phyloP scores from a whole-genome alignment of 2,797 vertebrate species.

The Cercopithecus diana region DNA sequence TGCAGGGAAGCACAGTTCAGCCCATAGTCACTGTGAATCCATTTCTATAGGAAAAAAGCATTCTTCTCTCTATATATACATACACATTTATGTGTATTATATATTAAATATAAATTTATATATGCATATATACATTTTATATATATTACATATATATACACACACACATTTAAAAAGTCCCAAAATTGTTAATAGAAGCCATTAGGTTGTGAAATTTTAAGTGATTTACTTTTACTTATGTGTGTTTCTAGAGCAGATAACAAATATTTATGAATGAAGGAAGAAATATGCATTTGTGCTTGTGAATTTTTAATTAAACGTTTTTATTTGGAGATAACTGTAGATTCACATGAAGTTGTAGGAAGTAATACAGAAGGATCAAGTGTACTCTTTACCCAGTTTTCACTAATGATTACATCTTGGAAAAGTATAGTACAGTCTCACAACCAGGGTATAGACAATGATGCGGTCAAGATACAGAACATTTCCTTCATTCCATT shows the following conservation, averaged over 20 bases:
- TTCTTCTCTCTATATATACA: too few species aligned
- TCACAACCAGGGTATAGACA: not conserved
- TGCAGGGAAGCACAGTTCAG: not conserved
- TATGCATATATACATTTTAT: too few species aligned
- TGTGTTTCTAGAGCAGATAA: not conserved
- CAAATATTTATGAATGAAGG: not conserved
- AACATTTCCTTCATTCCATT: not conserved
- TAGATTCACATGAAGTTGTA: not conserved
- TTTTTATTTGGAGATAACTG: not conserved
- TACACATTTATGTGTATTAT: too few species aligned
- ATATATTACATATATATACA: too few species aligned
- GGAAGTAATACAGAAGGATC: not conserved
- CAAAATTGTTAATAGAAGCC: not conserved
- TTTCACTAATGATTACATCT: not conserved
- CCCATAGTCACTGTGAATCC: not conserved
- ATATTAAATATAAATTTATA: too few species aligned
- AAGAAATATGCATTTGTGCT: not conserved
- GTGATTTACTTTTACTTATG: not conserved
- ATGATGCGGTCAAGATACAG: not conserved
- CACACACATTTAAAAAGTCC: not conserved
- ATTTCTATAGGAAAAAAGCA: not conserved
- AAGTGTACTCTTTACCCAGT: not conserved
- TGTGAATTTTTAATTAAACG: not conserved
- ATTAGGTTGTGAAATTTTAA: not conserved
- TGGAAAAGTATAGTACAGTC: not conserved